A percentile compares a stretch with the other conserved stretches of the same genome.
phyloP scores from a whole-genome alignment of 1,140 invertebrate species.

The Musca domestica region DNA sequence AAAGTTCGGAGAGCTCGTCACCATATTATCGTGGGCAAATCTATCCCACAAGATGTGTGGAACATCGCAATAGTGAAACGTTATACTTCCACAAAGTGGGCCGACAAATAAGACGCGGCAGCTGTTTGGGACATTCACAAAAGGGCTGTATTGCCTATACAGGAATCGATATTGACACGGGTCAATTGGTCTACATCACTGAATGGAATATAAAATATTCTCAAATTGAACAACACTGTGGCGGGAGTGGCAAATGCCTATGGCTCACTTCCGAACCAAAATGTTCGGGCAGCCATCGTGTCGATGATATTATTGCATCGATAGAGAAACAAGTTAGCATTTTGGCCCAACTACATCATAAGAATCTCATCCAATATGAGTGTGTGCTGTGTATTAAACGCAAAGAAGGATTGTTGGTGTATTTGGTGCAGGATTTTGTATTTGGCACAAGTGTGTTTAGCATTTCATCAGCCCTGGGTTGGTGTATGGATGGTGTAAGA shows the following conservation, averaged over 20 bases:
- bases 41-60: conserved; percentile 44
- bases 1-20: conserved; percentile 47
- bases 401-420: conserved; percentile 60
- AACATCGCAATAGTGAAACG: conserved; percentile 46
- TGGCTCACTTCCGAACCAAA: conserved; percentile 40
- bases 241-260: conserved; percentile 38
- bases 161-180: conserved; percentile 66
- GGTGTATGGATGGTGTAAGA: conserved; percentile 49
- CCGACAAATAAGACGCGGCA: conserved; percentile 43
- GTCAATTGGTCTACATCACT: conserved; percentile 66
- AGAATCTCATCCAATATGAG: conserved; percentile 71
- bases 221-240: conserved; percentile 44
- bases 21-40: conserved; percentile 43
- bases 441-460: conserved; percentile 51
- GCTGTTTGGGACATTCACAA: conserved; percentile 58
- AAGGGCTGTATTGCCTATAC: conserved; percentile 68
- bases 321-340: conserved; percentile 73
- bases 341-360: conserved; percentile 67
- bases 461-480: conserved; percentile 46
- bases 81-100: conserved; percentile 49
- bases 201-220: conserved; percentile 68
- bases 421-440: conserved; percentile 69
- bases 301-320: conserved; percentile 54
- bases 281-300: conserved; percentile 43
- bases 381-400: conserved; percentile 66